Percentiles rank a stretch among this genome's conserved stretches.
Conservation (phyloP, 2,797 vertebrate genomes). For the Mormyrus proboscirostris region DNA sequence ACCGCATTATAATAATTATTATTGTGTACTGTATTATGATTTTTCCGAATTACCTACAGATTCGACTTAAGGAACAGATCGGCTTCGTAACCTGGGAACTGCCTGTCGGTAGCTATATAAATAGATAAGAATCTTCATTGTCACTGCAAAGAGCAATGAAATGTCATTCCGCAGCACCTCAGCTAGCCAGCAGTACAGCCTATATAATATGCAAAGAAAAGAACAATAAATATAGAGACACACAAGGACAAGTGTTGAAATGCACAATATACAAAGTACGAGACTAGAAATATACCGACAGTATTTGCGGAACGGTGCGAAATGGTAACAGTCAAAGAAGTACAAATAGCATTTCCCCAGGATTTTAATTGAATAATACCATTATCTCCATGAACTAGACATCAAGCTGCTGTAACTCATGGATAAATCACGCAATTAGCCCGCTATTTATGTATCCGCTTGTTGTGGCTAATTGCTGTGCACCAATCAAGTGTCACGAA, state of each 20-base stretch:
- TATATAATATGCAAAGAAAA: background rate
- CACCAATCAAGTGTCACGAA: background rate
- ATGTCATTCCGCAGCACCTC: background rate
- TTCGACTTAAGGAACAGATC: background rate
- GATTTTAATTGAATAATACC: background rate
- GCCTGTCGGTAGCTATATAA: background rate
- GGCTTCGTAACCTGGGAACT: background rate
- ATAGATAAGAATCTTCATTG: background rate
- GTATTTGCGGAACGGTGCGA: background rate
- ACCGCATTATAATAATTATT: background rate
- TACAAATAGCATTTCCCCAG: background rate
- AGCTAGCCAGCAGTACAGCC: background rate
- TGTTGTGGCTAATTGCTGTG: background rate
- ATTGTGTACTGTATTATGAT: background rate
- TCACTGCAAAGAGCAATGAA: background rate
- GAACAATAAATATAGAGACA: background rate
- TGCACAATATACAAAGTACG: background rate
- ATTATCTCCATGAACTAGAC: background rate
- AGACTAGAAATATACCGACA: background rate
- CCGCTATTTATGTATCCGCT: background rate
- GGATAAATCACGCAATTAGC: slow-evolving; percentile 1
- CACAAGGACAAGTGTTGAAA: background rate
- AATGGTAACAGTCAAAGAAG: background rate
- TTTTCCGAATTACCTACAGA: background rate
- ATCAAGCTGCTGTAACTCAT: background rate